These are phyloP conservation scores for Hapalemur alaotrensis DNA, from an alignment of 2,797 vertebrate species.

Conservation along the genomic window DNA sequence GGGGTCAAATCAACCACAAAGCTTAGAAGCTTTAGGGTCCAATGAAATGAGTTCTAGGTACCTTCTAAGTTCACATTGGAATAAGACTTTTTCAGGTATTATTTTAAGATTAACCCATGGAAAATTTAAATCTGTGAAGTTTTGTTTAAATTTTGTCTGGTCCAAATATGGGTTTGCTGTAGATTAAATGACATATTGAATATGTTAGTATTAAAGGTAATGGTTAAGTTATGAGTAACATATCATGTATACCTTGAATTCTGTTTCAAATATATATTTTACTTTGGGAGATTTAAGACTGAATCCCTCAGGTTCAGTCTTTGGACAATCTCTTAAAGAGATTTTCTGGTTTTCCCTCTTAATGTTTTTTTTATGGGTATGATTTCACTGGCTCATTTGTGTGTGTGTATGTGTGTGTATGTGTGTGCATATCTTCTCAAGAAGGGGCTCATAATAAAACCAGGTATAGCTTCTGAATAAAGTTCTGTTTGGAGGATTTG, in stretches of 20 bases:
- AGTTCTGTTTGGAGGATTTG: not conserved
- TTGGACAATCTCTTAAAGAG: not conserved
- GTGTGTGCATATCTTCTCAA: not conserved
- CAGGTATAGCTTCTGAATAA: not conserved
- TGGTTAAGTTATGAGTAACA: slow-evolving; percentile 16
- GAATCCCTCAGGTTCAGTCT: not conserved
- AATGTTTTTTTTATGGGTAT: not conserved
- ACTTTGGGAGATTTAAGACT: not conserved
- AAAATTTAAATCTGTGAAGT: slow-evolving; percentile 38
- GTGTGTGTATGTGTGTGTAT: not conserved
- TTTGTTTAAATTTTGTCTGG: not conserved
- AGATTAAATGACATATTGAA: not conserved
- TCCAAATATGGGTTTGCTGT: not conserved
- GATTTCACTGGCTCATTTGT: not conserved
- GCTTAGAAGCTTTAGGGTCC: not conserved
- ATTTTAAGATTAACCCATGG: slow-evolving; percentile 51
- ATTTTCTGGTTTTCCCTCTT: not conserved
- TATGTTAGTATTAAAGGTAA: not conserved
- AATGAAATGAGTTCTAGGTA: not conserved
- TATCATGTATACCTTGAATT: slow-evolving; percentile 19
- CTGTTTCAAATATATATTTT: not conserved
- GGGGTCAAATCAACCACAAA: not conserved
- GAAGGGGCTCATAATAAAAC: not conserved
- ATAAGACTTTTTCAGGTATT: not conserved
- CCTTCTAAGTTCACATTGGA: not conserved